Base-by-base conservation (phyloP, 2,888 invertebrate species). In the Amiota communis region DNA sequence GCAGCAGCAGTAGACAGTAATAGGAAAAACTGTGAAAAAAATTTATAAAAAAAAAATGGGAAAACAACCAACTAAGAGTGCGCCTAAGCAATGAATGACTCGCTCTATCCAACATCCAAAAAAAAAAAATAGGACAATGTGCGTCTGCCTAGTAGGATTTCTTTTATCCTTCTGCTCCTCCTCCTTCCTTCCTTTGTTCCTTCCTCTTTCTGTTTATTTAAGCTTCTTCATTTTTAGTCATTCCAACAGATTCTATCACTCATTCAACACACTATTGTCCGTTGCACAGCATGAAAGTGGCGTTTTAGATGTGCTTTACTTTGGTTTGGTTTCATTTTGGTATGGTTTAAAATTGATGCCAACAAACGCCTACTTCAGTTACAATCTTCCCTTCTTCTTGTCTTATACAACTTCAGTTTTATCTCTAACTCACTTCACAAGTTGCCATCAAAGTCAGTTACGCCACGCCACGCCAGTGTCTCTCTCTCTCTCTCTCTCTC, bases 11-110 rank as follows among this genome's bases (percentile, higher is more conserved):
- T 12, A 53, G 3, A 10, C 3, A 53, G n/a, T n/a, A 10, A 53
- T 8, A 53, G n/a, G 36, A 36, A 53, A 10, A 53, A 53, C 3
- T n/a, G n/a, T 4, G 23, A 53, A 53, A 53, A 12, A 53, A n/a
- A 3, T 8, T n/a, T n/a, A 77, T 71, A 76, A 75, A 74, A 20
- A 49, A 70, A 1, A 17, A 47, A 59, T n/a, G 59, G 48, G 17
- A 15, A 46, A 23, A 57, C 15, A 36, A 48, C 2, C 48, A n/a
- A 36, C 17, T 36, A 23, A 23, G 23, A 23, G 3, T 3, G 23
- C 23, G 23, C 23, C 23, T 23, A 36, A 36, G 49, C 46, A 47
- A 36, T 36, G 36, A 6, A 36, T 4, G 36, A 6, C 36, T 36
- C 6, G 36, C 36, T 2, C 36, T 36, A 36, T 1, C 36, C 36